Conservation (phyloP, 2,888 invertebrate genomes). For the Clistopyga incitator region DNA sequence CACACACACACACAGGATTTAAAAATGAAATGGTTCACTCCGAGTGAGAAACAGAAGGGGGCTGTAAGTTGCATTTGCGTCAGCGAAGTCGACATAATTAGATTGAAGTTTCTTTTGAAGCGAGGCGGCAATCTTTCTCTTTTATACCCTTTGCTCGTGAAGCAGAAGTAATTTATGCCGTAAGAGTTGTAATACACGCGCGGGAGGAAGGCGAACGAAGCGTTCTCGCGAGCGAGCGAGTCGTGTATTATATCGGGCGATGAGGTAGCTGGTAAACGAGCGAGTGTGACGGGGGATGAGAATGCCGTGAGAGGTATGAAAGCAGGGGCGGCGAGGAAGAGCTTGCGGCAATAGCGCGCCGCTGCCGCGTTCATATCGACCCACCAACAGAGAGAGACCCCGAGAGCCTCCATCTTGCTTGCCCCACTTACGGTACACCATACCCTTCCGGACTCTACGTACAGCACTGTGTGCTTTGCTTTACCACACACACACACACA, state of each 20-base stretch:
- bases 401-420: constrained; percentile 79
- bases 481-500: no score
- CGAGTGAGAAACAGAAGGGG: not conserved
- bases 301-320: constrained; percentile 54
- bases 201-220: constrained; percentile 14
- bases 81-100: constrained; percentile 1
- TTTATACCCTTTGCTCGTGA: not conserved
- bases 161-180: constrained; percentile 22
- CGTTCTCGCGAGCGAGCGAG: not conserved
- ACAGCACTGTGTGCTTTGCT: constrained; percentile 8
- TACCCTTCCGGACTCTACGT: constrained; percentile 45
- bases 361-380: constrained; percentile 82
- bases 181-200: constrained; percentile 11
- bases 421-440: constrained; percentile 76
- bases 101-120: constrained; percentile 3
- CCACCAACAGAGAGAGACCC: constrained; percentile 66
- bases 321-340: constrained; percentile 56
- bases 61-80: not conserved
- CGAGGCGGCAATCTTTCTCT: not conserved
- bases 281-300: constrained; percentile 43
- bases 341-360: constrained; percentile 75
- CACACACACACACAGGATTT: no score
- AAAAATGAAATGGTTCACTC: no score
- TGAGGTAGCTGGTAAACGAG: constrained; percentile 22
- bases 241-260: constrained; percentile 15